phyloP scores from a whole-genome alignment of 1,140 invertebrate genomes.

The Dinoponera quadriceps region DNA sequence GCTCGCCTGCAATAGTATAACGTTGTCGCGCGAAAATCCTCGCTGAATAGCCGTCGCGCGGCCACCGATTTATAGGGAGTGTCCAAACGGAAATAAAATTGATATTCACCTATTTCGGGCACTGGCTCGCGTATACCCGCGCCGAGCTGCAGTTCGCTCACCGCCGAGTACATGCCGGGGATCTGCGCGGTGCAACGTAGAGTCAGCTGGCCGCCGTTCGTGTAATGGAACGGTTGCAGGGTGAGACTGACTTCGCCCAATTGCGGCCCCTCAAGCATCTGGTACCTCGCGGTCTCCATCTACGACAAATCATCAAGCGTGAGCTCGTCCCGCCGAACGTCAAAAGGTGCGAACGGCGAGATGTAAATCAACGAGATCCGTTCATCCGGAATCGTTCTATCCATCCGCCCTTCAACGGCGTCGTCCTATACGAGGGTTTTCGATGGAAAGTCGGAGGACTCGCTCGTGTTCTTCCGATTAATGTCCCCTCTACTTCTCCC shows the following conservation, averaged over 20 bases:
- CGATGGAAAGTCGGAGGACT: constrained; percentile 73
- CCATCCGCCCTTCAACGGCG: constrained; percentile 41
- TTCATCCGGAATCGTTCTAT: constrained; percentile 75
- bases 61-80: neutral
- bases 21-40: neutral
- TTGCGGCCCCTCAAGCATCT: constrained; percentile 72
- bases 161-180: constrained; percentile 75
- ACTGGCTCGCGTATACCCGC: constrained; percentile 78
- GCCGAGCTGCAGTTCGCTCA: constrained; percentile 77
- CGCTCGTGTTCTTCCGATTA: constrained; percentile 65
- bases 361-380: constrained; percentile 78
- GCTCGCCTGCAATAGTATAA: neutral
- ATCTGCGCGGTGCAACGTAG: constrained; percentile 81
- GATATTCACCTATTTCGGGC: constrained; percentile 80
- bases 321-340: constrained; percentile 41
- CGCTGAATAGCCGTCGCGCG: neutral
- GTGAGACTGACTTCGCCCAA: constrained; percentile 76
- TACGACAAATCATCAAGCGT: constrained; percentile 67
- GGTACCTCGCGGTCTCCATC: constrained; percentile 63
- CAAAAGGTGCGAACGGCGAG: constrained; percentile 59
- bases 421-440: constrained; percentile 71
- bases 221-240: constrained; percentile 79
- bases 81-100: constrained; percentile 7
- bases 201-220: constrained; percentile 80
- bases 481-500: constrained; percentile 49